phyloP scores from a whole-genome alignment of 2,888 invertebrate genomes.

The Crocallis elinguaria region DNA sequence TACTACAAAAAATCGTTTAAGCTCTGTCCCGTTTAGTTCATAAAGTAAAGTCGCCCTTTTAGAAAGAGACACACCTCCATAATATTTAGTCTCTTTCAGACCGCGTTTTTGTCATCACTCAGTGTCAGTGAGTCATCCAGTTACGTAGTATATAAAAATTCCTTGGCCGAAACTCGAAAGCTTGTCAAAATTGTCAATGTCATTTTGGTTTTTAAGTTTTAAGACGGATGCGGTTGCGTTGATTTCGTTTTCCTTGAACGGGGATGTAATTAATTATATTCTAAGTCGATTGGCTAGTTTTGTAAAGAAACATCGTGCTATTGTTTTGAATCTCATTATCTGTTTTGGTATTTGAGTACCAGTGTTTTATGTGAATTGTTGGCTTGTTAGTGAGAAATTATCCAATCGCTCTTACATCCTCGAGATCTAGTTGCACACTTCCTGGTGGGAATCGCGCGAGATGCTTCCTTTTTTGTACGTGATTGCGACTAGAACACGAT shows the following conservation, averaged over 20 bases:
- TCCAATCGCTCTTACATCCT: conserved; percentile 44
- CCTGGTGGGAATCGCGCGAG: conserved; percentile 65
- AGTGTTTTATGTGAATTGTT: conserved; percentile 4
- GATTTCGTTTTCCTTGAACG: conserved; percentile 24
- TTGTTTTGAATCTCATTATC: conserved; percentile 20
- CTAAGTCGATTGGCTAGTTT: conserved; percentile 13
- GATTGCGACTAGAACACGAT: conserved; percentile 39
- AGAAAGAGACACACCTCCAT: no score
- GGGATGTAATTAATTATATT: conserved; percentile 8
- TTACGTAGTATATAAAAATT: no score
- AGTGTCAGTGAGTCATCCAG: no score
- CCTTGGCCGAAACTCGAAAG: no score
- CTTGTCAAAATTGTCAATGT: background rate
- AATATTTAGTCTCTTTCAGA: no score
- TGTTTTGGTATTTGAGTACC: background rate
- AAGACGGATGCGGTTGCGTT: conserved; percentile 14
- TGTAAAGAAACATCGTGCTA: conserved; percentile 21
- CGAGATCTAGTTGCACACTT: conserved; percentile 55
- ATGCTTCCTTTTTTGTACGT: conserved; percentile 59
- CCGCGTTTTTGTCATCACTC: no score
- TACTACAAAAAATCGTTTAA: no score
- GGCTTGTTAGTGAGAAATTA: conserved; percentile 30
- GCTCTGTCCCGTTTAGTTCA: no score
- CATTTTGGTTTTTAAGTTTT: conserved; percentile 3
- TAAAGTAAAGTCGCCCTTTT: no score